Evolutionary conservation across 2,888 invertebrate genomes (phyloP).

Genomic region (Rhabditophanes sp.): DNA sequence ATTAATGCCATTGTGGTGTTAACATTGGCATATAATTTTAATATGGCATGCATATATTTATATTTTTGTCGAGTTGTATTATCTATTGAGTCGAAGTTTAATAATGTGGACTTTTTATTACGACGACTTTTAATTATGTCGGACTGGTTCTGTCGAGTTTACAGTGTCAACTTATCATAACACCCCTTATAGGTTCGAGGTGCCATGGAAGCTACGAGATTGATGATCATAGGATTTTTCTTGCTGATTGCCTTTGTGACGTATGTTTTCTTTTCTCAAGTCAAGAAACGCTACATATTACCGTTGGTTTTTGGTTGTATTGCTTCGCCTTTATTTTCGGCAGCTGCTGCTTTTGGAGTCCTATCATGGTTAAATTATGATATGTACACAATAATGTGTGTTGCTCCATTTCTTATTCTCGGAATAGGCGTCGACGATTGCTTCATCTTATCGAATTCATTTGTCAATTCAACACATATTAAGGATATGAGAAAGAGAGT

Average conservation of each 20-base stretch:
- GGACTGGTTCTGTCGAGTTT: too few relatives aligned
- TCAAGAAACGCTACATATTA: constrained; percentile 4
- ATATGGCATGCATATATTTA: too few relatives aligned
- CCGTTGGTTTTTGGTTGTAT: constrained; percentile 16
- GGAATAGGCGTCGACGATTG: constrained; percentile 42
- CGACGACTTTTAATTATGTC: too few relatives aligned
- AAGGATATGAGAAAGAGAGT: constrained; percentile 6
- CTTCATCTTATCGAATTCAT: constrained; percentile 37
- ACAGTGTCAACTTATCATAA: too few relatives aligned
- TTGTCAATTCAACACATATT: constrained; percentile 21
- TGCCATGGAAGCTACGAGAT: constrained; percentile 35
- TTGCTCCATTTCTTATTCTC: constrained; percentile 35
- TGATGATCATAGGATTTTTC: constrained; percentile 40
- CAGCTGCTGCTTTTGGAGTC: constrained; percentile 30
- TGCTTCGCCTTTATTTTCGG: constrained; percentile 32
- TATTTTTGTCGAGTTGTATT: too few relatives aligned
- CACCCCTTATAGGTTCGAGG: too few relatives aligned
- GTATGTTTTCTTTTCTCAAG: constrained; percentile 12
- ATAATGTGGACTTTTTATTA: too few relatives aligned
- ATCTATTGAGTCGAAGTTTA: too few relatives aligned
- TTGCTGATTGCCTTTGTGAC: constrained; percentile 31
- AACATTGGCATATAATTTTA: too few relatives aligned
- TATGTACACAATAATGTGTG: constrained; percentile 40
- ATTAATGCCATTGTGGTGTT: too few relatives aligned
- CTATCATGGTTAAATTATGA: constrained; percentile 24